Conservation (phyloP, 2,888 invertebrate species). For the Amphipoea oculea region DNA sequence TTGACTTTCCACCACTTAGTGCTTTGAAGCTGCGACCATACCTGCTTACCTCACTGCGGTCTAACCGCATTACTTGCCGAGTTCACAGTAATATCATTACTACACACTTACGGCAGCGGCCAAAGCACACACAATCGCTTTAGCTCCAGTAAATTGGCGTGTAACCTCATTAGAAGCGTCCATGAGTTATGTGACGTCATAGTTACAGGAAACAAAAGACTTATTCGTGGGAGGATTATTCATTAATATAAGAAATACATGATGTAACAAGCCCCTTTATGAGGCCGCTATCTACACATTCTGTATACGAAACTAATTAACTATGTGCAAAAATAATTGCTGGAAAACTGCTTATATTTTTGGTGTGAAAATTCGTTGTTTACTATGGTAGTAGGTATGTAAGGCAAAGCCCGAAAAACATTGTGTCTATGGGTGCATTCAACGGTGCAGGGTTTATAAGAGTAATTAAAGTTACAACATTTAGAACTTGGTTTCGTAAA, state of each 20-base stretch:
- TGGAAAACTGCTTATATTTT: not conserved
- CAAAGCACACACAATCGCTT: conserved; percentile 43
- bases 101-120: conserved; percentile 11
- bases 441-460: not conserved
- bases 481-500: too few relatives aligned
- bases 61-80: conserved; percentile 32
- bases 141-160: conserved; percentile 50
- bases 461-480: too few relatives aligned
- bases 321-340: not conserved
- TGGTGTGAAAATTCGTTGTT: too few relatives aligned
- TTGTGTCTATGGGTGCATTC: not conserved
- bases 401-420: too few relatives aligned
- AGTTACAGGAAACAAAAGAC: conserved; percentile 12
- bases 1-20: not conserved
- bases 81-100: conserved; percentile 34
- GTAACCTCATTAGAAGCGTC: conserved; percentile 40
- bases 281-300: not conserved
- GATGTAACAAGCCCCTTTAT: not conserved
- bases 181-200: conserved; percentile 35
- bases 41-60: not conserved
- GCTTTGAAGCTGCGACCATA: not conserved
- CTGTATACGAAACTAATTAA: not conserved
- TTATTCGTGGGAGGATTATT: not conserved
- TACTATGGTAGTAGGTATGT: too few relatives aligned
- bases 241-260: not conserved